Evolutionary conservation across 2,888 invertebrate species (phyloP).

Genomic region (Drosophila mimica): DNA sequence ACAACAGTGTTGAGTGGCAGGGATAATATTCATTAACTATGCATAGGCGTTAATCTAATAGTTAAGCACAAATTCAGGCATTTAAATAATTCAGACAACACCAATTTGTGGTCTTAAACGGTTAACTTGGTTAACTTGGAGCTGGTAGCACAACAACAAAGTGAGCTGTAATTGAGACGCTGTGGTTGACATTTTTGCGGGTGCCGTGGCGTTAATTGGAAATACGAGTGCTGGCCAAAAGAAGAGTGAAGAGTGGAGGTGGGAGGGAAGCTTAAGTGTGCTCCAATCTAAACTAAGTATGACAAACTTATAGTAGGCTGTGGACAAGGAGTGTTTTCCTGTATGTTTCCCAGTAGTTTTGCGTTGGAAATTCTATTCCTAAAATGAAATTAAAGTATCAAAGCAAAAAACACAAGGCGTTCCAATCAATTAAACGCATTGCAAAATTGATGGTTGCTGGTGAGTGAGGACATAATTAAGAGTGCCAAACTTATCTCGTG

Average conservation of each 20-base stretch:
- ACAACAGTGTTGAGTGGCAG: slow-evolving; percentile 8
- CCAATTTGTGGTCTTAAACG: slow-evolving; percentile 13
- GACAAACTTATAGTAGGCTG: slow-evolving; percentile 10
- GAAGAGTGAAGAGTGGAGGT: not conserved
- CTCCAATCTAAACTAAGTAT: not conserved
- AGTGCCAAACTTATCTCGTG: not conserved
- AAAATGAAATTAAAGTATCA: slow-evolving; percentile 75
- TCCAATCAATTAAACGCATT: slow-evolving; percentile 53
- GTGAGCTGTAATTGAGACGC: slow-evolving; percentile 51
- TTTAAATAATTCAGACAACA: slow-evolving; percentile 42
- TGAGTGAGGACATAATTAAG: slow-evolving; percentile 34
- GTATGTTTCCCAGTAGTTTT: not conserved
- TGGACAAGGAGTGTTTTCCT: not conserved
- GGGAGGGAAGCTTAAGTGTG: slow-evolving; percentile 1
- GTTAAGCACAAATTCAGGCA: slow-evolving; percentile 41
- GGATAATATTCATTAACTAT: slow-evolving; percentile 24
- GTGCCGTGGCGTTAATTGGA: slow-evolving; percentile 52
- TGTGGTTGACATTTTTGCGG: slow-evolving; percentile 42
- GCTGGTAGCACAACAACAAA: slow-evolving; percentile 2
- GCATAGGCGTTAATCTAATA: slow-evolving; percentile 32
- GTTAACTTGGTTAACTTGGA: slow-evolving; percentile 1
- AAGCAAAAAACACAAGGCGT: slow-evolving; percentile 43
- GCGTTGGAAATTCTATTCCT: slow-evolving; percentile 35
- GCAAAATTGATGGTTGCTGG: slow-evolving; percentile 30
- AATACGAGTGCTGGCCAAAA: slow-evolving; percentile 10